Base-by-base conservation (phyloP, 2,113 vertebrate species). In the Ariopsis seemanni region DNA sequence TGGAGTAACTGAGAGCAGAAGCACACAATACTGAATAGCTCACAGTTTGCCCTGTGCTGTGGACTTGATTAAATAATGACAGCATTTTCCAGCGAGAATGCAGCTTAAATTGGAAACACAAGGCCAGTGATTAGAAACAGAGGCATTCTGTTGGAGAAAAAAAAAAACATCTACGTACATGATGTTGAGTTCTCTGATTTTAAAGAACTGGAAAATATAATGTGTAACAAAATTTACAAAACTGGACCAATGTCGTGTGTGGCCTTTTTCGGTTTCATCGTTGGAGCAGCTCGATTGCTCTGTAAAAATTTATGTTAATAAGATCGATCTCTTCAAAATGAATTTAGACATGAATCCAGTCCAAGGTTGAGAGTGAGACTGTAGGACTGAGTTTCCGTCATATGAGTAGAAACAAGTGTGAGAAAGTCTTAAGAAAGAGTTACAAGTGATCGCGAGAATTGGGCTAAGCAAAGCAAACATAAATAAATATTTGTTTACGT, bases 51-150 rank as follows among this genome's bases (percentile, higher is more conserved):
- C 81, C 55, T 72, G 88, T 42, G 27, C 79, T 60, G 74, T 82
- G 65, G 52, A 62, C 82, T 85, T 85, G 77, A 89, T 89, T 87
- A 85, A 89, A 87, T 89, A 86, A 86, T 89, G 79, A 87, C 30
- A 57, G 65, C 62, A 75, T 79, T 62, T 86, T 65, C 34, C 74
- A 48, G 75, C 25, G 75, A 75, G 65, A 84, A 53, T 65, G 85
- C 55, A 20, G 30, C 72, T 65, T 82, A 79, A 87, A 89, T 87
- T 50, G n/a, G 82, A 85, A 87, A 81, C 82, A 87, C 72, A 69
- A 71, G 88, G 75, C 57, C 30, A 3, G n/a, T 57, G 67, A 82
- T 87, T 55, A 85, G 78, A 34, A 84, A 87, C 82, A 75, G 83
- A 82, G 48, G 55, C 27, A 5, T 63, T 84, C 62, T 85, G 65